Evolutionary conservation across 2,888 invertebrate species (phyloP), one percentile per base, ranked within the genome.

Genomic region (Heterodera filipjevi): DNA sequence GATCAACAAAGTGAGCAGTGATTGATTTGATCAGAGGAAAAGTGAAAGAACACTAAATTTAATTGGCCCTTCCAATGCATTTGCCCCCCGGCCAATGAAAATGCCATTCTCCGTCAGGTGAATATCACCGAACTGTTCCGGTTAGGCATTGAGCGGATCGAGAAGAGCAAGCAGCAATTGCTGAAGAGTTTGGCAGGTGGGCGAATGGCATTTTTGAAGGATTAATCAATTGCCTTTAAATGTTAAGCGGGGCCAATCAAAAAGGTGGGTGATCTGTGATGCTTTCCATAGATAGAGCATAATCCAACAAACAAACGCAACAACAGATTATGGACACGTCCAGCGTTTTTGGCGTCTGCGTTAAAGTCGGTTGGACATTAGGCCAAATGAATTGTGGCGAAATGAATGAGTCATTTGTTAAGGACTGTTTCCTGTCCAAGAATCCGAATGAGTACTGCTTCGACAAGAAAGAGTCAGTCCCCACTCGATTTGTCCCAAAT

Each of bases 371-470:
- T 27, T 49, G 16, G 49, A 49, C 49, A 14, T 8, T 14, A 12
- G 12, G 12, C 49, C 49, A 49, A 14, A 16, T 12, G 49, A 59
- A 64, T 74, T 74, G 49, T 3, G 3, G 19, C 3, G 3, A n/a
- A 19, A 73, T 32, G n/a, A 59, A 27, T 27, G 8, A 59, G 6
- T 39, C 39, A 16, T 75, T 73, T 53, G 75, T 82, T 49, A 53
- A 82, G 77, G 86, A 87, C 78, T 87, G 87, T 74, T 86, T 87
- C 81, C 76, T 86, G 32, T 82, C 82, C 74, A 86, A 84, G 81
- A 87, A 87, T 79, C 33, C 46, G 12, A 73, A 82, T 35, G 85
- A 87, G 32, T 87, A 85, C 84, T 87, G 87, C 76, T 87, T 86
- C 79, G 87, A 87, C 32, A 59, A 76, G 44, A 82, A 79, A 64